Evolutionary conservation across 2,888 invertebrate genomes (phyloP), one percentile per base, ranked within the genome.

Genomic region (Galeruca laticollis): DNA sequence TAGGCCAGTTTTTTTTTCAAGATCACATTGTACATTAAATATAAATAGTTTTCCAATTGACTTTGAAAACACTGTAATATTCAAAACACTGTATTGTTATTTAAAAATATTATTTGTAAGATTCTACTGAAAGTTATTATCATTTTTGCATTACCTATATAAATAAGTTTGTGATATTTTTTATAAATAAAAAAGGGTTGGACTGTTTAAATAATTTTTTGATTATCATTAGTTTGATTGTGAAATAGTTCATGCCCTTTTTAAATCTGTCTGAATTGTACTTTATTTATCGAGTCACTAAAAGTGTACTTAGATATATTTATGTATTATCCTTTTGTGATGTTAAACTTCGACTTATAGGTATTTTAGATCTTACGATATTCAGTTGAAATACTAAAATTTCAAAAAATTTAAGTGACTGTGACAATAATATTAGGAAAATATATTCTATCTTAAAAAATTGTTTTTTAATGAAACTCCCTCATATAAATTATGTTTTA

Each of bases 381-480:
- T 57, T 57, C 15, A 57, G 56, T 57, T 57, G 56, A 54, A 11
- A 54, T 33, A 33, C 18, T 18, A 57, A 57, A 35, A 57, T 57
- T 35, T 57, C 33, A n/a, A 76, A 72, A 77, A 77, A 79, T 26
- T 26, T 3, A 82, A 82, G 84, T 84, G 84, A 84, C 84, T 84
- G 84, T 83, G 84, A 84, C 84, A 84, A 84, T 84, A 84, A 84
- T 77, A 79, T 76, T 83, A 83, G 82, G 78, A 77, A 81, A 82
- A 82, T 81, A 82, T 59, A 52, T 70, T 61, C 66, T 70, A 69
- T 43, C 60, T 60, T 57, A 49, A 47, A 18, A 52, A 60, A 26
- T 1, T 5, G 10, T 60, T 56, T 66, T 37, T 21, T 49, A 31
- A 1, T 35, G 11, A 59, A 20, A 13, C 33, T 15, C 15, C 15